Conservation (phyloP, 2,113 vertebrate species). For the Oryzias woworae region DNA sequence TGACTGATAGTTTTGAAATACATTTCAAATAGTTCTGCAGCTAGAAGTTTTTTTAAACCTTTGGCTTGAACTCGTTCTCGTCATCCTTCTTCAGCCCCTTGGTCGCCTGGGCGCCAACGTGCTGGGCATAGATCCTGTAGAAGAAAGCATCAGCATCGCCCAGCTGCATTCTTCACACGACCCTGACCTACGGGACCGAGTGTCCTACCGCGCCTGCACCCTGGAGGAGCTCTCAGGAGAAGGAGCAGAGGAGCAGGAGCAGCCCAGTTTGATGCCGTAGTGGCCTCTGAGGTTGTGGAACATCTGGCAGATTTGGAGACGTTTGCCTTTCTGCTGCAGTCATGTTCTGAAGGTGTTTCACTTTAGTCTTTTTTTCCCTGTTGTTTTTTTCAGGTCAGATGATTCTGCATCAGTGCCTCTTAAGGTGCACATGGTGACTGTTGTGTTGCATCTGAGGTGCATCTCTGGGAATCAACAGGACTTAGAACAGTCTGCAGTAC, state of each 20-base stretch:
- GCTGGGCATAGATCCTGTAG: constrained; percentile 91
- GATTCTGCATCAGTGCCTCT: constrained; percentile 3
- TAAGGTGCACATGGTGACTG: constrained; percentile 11
- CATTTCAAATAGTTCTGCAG: no score
- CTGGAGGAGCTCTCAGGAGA: constrained; percentile 86
- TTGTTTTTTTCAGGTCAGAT: constrained; percentile 24
- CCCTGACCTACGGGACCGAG: constrained; percentile 77
- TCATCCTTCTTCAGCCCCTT: constrained; percentile 81
- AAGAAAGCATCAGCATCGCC: constrained; percentile 87
- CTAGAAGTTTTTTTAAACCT: not conserved
- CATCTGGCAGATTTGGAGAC: constrained; percentile 89
- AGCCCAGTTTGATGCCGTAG: constrained; percentile 83
- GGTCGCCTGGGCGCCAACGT: constrained; percentile 90
- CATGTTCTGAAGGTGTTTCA: constrained; percentile 86
- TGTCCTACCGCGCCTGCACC: constrained; percentile 84
- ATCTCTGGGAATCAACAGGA: constrained; percentile 12
- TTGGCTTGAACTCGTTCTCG: not conserved
- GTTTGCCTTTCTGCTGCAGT: constrained; percentile 86
- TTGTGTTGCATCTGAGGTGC: constrained; percentile 12
- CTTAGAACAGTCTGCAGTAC: no score
- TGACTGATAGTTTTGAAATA: no score
- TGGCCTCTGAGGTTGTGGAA: constrained; percentile 96
- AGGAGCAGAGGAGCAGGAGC: constrained; percentile 28
- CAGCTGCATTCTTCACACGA: constrained; percentile 86
- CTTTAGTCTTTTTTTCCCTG: constrained; percentile 14